A percentile compares a stretch with the other conserved stretches of the same genome.
phyloP scores from a whole-genome alignment of 2,888 invertebrate species.

The Oligia strigilis region DNA sequence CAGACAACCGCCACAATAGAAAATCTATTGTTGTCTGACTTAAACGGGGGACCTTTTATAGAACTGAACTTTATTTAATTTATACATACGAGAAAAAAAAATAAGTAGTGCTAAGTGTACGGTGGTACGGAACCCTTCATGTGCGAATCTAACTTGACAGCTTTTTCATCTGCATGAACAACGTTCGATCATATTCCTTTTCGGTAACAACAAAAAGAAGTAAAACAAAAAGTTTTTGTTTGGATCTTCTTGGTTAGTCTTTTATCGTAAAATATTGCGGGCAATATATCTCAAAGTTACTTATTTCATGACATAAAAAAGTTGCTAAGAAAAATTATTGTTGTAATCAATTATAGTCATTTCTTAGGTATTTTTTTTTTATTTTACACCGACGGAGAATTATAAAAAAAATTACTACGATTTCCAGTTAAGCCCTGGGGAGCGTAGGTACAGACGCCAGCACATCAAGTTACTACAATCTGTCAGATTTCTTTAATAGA shows the following conservation, averaged over 20 bases:
- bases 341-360: background rate
- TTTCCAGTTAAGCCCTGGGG: no score
- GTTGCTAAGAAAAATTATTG: background rate
- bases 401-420: no score
- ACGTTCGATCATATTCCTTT: background rate
- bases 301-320: background rate
- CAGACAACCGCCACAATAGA: no score
- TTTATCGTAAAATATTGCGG: background rate
- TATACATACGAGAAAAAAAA: no score
- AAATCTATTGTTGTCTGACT: no score
- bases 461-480: no score
- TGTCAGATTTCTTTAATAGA: no score
- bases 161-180: background rate
- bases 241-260: background rate
- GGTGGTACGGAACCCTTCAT: background rate
- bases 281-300: background rate
- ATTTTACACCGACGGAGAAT: no score
- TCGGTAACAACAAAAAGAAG: background rate
- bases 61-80: no score
- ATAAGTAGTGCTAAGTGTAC: background rate
- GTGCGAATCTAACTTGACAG: background rate
- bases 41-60: no score
- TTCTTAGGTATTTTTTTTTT: no score
- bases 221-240: background rate
- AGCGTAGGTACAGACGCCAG: no score